Evolutionary conservation across 2,113 vertebrate species (phyloP).

Genomic region (Bubalus kerabau): DNA sequence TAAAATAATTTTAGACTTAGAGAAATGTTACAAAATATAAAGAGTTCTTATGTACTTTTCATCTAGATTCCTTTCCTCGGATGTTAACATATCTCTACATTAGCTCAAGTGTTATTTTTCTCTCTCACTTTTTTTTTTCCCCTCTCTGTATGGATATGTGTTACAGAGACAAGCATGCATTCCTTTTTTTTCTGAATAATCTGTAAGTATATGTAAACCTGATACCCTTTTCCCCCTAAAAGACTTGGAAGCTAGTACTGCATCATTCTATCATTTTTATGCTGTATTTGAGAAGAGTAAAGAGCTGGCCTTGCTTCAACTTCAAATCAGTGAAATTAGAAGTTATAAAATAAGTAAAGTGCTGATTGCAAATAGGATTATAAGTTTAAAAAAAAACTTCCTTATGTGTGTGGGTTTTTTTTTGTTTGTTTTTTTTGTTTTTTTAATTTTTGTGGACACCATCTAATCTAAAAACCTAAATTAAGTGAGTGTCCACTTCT

Average conservation of each 20-base stretch:
- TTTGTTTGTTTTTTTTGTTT: constrained; percentile 46
- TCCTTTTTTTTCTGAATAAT: background rate
- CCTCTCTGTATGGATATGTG: background rate
- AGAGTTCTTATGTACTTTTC: background rate
- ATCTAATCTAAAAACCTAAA: constrained; percentile 61
- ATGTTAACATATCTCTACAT: background rate
- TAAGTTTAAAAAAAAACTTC: background rate
- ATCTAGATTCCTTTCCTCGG: background rate
- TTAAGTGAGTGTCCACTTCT: constrained; percentile 14
- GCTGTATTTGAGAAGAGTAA: constrained; percentile 35
- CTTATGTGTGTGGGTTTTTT: background rate
- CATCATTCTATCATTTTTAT: constrained; percentile 55
- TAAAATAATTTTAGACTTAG: constrained; percentile 18
- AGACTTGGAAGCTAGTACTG: constrained; percentile 25
- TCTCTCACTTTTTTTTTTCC: background rate
- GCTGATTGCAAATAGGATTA: constrained; percentile 15
- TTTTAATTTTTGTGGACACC: background rate
- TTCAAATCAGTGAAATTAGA: constrained; percentile 52
- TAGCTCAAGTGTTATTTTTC: background rate
- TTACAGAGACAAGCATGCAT: background rate
- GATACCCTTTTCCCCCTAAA: background rate
- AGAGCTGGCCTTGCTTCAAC: constrained; percentile 55
- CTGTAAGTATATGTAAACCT: background rate
- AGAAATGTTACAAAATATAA: constrained; percentile 20
- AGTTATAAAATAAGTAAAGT: constrained; percentile 60